These are phyloP conservation scores for Triplophysa tibetana DNA, from an alignment of 2,113 vertebrate species.

Conservation along the genomic window DNA sequence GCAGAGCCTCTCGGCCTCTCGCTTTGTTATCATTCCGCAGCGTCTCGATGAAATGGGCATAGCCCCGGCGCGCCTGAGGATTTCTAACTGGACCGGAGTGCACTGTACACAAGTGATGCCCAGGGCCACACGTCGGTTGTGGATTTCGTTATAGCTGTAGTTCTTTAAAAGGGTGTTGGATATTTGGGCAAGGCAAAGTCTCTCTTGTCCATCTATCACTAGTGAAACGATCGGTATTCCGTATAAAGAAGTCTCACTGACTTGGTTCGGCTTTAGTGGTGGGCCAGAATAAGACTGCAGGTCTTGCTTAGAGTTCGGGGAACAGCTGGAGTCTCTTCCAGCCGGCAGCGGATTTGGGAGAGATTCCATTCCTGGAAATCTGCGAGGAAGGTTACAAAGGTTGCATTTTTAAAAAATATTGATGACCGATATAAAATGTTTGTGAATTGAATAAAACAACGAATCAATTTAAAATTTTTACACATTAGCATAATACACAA, in stretches of 20 bases:
- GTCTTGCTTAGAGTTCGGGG: conserved; percentile 91
- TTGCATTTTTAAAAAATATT: background rate
- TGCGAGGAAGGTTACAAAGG: conserved; percentile 55
- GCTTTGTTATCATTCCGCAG: conserved; percentile 92
- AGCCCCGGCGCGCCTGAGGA: conserved; percentile 85
- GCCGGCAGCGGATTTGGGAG: conserved; percentile 83
- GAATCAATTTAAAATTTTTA: no score
- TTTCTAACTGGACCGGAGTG: conserved; percentile 91
- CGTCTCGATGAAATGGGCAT: conserved; percentile 91
- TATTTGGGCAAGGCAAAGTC: conserved; percentile 89
- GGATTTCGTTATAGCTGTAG: conserved; percentile 93
- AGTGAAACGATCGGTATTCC: conserved; percentile 93
- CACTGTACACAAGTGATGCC: conserved; percentile 93
- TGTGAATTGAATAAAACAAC: background rate
- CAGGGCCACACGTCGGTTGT: conserved; percentile 90
- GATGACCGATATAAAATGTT: background rate
- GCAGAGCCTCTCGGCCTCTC: conserved; percentile 88
- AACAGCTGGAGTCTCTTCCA: conserved; percentile 87
- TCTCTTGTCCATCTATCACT: conserved; percentile 92
- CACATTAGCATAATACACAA: no score
- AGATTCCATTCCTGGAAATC: conserved; percentile 87
- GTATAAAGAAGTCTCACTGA: conserved; percentile 92
- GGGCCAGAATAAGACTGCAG: conserved; percentile 81
- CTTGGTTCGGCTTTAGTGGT: conserved; percentile 92
- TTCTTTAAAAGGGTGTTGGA: conserved; percentile 89